phyloP scores from a whole-genome alignment of 2,797 vertebrate species.

The Rhabdophis nuchalis region DNA sequence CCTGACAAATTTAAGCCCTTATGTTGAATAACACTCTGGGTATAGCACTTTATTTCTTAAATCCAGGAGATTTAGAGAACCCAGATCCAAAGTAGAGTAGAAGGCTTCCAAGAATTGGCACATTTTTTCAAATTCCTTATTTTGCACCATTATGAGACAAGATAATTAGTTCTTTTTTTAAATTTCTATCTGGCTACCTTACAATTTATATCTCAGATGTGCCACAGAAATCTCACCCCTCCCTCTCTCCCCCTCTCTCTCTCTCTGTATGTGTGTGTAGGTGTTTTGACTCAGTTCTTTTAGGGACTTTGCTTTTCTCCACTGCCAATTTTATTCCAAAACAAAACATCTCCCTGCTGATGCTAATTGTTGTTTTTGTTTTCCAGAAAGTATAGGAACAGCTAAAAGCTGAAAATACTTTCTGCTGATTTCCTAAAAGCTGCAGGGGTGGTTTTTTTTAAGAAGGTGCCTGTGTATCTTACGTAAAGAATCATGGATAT shows the following conservation, averaged over 20 bases:
- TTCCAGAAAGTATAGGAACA: conserved; percentile 54
- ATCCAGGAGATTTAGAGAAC: neutral
- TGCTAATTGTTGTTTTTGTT: neutral
- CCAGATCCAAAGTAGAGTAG: neutral
- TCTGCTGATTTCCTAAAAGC: conserved; percentile 62
- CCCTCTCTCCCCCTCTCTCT: no score
- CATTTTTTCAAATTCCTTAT: neutral
- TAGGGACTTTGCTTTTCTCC: neutral
- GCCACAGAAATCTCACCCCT: conserved; percentile 41
- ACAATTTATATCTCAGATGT: neutral
- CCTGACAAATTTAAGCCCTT: neutral
- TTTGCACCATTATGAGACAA: neutral
- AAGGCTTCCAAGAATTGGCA: neutral
- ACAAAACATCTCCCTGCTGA: neutral
- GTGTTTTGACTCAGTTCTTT: neutral
- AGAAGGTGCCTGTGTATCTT: conserved; percentile 42
- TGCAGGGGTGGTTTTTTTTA: neutral
- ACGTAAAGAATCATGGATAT: conserved; percentile 52
- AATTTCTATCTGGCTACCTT: neutral
- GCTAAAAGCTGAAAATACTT: conserved; percentile 64
- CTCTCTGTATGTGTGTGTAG: neutral
- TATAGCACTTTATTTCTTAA: neutral
- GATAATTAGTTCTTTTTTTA: neutral
- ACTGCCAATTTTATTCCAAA: neutral
- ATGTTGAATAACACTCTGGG: neutral